Percentiles rank a stretch among this genome's conserved stretches.
Evolutionary conservation across 2,113 vertebrate species (phyloP).

Genomic region (Seriola dumerili): DNA sequence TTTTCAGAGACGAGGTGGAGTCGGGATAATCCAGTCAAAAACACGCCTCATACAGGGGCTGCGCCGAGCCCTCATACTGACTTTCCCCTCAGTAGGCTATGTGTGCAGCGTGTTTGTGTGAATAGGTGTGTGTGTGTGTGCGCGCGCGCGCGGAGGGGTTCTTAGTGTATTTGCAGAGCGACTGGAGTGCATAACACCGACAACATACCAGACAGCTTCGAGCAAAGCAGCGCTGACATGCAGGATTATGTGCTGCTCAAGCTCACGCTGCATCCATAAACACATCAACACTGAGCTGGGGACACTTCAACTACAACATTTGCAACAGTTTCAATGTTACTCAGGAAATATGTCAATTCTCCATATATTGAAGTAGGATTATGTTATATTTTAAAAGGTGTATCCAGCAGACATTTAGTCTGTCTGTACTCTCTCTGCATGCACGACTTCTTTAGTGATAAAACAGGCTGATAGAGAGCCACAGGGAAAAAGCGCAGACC

Average conservation of each 20-base stretch:
- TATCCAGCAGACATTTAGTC: neutral
- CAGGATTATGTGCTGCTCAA: constrained; percentile 60
- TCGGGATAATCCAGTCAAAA: constrained; percentile 67
- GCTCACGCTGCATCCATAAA: constrained; percentile 41
- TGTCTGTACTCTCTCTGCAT: neutral
- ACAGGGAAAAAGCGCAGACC: neutral
- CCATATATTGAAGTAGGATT: neutral
- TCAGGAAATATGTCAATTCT: neutral
- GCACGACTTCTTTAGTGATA: neutral
- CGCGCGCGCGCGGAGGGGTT: constrained; percentile 26
- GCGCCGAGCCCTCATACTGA: constrained; percentile 44
- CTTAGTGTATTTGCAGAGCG: constrained; percentile 45
- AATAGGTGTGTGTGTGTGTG: constrained; percentile 19
- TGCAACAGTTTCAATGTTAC: neutral
- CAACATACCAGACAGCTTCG: constrained; percentile 31
- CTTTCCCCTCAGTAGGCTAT: constrained; percentile 17
- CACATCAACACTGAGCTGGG: constrained; percentile 12
- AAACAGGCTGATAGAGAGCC: neutral
- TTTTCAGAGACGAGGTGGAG: constrained; percentile 58
- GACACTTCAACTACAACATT: constrained; percentile 3
- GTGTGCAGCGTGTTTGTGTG: constrained; percentile 23
- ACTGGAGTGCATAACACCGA: constrained; percentile 51
- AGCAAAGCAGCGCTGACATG: constrained; percentile 60
- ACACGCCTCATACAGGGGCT: constrained; percentile 46
- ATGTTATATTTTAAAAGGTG: neutral